phyloP scores from a whole-genome alignment of 2,797 vertebrate species.

The Borostomias antarcticus region DNA sequence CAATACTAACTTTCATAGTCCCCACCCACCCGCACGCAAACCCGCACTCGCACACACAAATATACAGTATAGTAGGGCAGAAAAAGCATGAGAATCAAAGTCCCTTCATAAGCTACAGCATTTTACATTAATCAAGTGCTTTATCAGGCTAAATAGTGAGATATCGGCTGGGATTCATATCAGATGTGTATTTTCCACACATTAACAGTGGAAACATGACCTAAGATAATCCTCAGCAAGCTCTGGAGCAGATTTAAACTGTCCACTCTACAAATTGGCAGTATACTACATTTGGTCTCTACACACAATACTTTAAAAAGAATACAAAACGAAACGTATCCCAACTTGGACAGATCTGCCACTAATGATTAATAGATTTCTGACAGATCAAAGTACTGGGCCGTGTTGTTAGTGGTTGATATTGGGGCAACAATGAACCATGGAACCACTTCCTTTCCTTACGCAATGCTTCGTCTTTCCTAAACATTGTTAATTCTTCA shows the following conservation, averaged over 20 bases:
- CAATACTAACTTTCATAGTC: too few species aligned
- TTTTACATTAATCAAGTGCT: not conserved
- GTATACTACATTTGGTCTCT: not conserved
- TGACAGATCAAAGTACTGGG: constrained; percentile 52
- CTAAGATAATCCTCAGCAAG: not conserved
- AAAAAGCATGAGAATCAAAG: not conserved
- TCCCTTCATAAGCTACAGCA: not conserved
- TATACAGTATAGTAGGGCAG: too few species aligned
- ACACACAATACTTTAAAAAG: not conserved
- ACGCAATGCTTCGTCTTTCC: not conserved
- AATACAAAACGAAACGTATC: constrained; percentile 13
- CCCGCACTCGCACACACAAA: too few species aligned
- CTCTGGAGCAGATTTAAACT: not conserved
- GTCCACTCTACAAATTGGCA: not conserved
- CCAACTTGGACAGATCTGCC: constrained; percentile 10
- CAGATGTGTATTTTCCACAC: not conserved
- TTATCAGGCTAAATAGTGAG: not conserved
- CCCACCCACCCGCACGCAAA: too few species aligned
- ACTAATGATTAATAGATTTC: constrained; percentile 24
- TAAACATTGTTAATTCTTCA: constrained; percentile 53
- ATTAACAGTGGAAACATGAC: not conserved
- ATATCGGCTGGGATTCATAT: too few species aligned
- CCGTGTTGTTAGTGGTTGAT: constrained; percentile 34
- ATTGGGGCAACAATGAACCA: constrained; percentile 53
- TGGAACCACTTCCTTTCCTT: constrained; percentile 13